These are phyloP conservation scores for Pinna nobilis DNA, from an alignment of 1,140 invertebrate species.

Conservation along the genomic window DNA sequence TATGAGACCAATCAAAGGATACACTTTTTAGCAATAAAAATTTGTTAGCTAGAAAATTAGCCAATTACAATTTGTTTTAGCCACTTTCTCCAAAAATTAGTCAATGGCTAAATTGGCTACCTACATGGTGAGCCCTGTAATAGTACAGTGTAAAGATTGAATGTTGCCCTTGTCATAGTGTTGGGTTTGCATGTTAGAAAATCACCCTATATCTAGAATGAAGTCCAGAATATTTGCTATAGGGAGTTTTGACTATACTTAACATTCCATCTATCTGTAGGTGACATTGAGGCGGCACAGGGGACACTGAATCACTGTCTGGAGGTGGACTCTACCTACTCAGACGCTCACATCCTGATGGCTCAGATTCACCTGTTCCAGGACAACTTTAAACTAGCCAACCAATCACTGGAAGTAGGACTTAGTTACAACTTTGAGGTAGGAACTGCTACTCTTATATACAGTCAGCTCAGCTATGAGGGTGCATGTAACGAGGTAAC, in stretches of 20 bases:
- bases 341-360: conserved; percentile 89
- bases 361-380: conserved; percentile 87
- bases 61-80: too few relatives aligned
- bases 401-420: conserved; percentile 90
- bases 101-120: too few relatives aligned
- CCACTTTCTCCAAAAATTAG: too few relatives aligned
- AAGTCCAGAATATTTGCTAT: neutral
- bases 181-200: too few relatives aligned
- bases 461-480: neutral
- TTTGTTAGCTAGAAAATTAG: too few relatives aligned
- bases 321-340: conserved; percentile 84
- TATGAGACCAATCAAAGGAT: too few relatives aligned
- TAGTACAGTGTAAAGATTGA: too few relatives aligned
- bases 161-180: too few relatives aligned
- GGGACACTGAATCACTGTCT: conserved; percentile 82
- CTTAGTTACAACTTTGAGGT: conserved; percentile 93
- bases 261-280: conserved; percentile 48
- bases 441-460: conserved; percentile 8
- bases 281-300: conserved; percentile 79
- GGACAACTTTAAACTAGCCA: conserved; percentile 85
- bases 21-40: too few relatives aligned
- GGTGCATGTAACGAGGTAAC: neutral
- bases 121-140: too few relatives aligned
- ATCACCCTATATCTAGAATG: neutral
- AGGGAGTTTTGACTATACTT: neutral